phyloP scores from a whole-genome alignment of 2,888 invertebrate species.

The Opisthograptis luteolata region DNA sequence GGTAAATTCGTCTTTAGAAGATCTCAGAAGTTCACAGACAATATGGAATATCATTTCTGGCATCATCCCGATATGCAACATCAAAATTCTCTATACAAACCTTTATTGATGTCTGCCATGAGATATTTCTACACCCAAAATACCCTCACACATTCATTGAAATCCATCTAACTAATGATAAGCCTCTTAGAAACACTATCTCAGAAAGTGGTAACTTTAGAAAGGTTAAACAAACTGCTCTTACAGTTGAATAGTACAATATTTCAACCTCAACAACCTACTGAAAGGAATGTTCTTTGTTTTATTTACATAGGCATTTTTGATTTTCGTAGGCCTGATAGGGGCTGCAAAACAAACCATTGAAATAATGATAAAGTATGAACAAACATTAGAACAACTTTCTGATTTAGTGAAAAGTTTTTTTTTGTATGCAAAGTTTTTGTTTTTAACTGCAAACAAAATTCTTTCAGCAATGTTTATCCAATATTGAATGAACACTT shows the following conservation, averaged over 20 bases:
- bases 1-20: no score
- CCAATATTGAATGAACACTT: no score
- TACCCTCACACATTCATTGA: conserved; percentile 18
- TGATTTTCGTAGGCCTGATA: conserved; percentile 7
- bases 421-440: no score
- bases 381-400: no score
- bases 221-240: conserved; percentile 56
- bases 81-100: no score
- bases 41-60: no score
- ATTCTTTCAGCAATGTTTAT: no score
- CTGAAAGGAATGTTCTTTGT: conserved; percentile 70
- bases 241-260: conserved; percentile 56
- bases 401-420: no score
- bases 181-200: conserved; percentile 67
- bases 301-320: conserved; percentile 58
- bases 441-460: no score
- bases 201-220: conserved; percentile 68
- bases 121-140: conserved; percentile 13
- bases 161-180: conserved; percentile 53
- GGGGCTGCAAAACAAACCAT: conserved; percentile 1
- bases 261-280: conserved; percentile 65
- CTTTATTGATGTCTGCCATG: no score
- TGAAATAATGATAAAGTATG: background rate
- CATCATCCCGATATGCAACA: no score
- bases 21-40: no score